phyloP scores from a whole-genome alignment of 1,140 invertebrate species.

The Lucilia sericata region DNA sequence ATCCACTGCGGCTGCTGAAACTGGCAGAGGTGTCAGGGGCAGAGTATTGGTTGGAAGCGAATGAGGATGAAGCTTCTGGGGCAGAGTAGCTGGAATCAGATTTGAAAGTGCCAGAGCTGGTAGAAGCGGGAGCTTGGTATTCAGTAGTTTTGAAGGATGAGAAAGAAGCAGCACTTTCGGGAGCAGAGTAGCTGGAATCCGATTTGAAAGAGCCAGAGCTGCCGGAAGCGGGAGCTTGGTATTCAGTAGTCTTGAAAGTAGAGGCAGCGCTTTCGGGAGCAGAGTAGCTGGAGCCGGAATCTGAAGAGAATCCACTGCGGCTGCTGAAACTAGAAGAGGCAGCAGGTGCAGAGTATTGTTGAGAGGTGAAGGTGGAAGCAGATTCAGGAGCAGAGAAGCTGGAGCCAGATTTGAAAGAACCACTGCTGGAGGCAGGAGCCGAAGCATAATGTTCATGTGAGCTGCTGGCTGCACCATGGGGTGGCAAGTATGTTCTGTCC shows the following conservation, averaged over 20 bases:
- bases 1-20: too few relatives aligned
- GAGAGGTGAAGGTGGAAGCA: background rate
- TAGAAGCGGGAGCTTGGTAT: constrained; percentile 29
- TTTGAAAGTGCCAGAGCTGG: background rate
- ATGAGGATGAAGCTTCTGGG: background rate
- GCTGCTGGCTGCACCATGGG: constrained; percentile 36
- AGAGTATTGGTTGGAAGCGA: too few relatives aligned
- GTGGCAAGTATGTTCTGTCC: constrained; percentile 44
- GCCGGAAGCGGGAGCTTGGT: background rate
- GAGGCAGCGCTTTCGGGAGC: constrained; percentile 42
- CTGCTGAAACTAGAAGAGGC: background rate
- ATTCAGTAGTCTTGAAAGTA: background rate
- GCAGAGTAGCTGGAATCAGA: background rate
- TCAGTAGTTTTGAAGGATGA: too few relatives aligned
- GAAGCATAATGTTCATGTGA: background rate
- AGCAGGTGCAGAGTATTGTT: constrained; percentile 26
- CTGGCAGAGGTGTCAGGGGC: background rate
- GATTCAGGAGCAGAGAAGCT: constrained; percentile 26
- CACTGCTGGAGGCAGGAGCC: background rate
- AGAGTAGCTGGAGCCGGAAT: constrained; percentile 29
- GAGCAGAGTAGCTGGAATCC: constrained; percentile 18
- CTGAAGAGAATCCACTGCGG: background rate
- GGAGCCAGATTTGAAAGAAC: background rate
- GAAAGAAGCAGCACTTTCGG: background rate
- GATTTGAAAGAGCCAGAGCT: background rate